A percentile compares a stretch with the other conserved stretches of the same genome.
phyloP scores from a whole-genome alignment of 2,113 vertebrate species.

The Stomatorhinus ivindoensis region DNA sequence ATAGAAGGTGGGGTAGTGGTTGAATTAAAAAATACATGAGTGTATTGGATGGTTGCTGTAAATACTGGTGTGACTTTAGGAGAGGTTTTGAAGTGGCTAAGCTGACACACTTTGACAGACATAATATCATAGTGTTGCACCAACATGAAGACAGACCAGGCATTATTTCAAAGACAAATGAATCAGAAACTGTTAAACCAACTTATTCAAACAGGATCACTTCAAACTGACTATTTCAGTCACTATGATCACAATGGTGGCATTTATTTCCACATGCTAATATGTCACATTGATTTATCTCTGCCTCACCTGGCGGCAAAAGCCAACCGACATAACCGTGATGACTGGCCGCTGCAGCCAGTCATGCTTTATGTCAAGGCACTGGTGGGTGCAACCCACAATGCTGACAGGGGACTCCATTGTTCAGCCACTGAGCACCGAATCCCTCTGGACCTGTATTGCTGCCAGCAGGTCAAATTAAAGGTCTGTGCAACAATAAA shows the following conservation, averaged over 20 bases:
- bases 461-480: constrained; percentile 15
- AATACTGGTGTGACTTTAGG: neutral
- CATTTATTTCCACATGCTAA: neutral
- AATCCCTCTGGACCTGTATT: neutral
- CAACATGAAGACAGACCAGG: neutral
- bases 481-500: constrained; percentile 10
- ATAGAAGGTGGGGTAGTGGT: neutral
- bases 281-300: neutral
- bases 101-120: neutral
- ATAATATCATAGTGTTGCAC: neutral
- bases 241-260: neutral
- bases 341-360: neutral
- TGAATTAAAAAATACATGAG: neutral
- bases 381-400: neutral
- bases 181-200: neutral
- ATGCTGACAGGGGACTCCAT: neutral
- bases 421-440: neutral
- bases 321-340: neutral
- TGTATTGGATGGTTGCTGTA: neutral
- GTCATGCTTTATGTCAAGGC: neutral
- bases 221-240: neutral
- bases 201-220: neutral
- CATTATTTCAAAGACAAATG: neutral
- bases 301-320: neutral
- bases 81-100: neutral